Evolutionary conservation across 2,113 vertebrate species (phyloP).

Genomic region (Labrus mixtus): DNA sequence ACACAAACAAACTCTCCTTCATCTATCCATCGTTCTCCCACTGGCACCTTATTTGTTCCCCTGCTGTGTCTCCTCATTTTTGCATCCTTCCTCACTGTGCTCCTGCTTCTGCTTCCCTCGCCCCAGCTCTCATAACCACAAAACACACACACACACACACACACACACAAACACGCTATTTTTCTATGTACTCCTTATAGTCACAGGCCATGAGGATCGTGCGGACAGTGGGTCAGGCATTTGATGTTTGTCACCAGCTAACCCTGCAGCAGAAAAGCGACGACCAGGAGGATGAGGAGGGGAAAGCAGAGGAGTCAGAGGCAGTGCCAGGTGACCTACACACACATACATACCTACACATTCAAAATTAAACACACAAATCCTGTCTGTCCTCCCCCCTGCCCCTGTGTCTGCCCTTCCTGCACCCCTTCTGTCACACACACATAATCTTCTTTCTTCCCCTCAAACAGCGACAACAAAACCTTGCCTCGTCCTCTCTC

Average conservation of each 20-base stretch:
- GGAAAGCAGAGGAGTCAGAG: conserved; percentile 80
- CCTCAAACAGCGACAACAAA: background rate
- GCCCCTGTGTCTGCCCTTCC: background rate
- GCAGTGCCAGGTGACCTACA: conserved; percentile 84
- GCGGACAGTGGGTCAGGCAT: conserved; percentile 94
- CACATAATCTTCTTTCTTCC: conserved; percentile 17
- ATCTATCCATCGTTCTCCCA: background rate
- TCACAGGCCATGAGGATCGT: conserved; percentile 98
- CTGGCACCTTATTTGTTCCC: conserved; percentile 26
- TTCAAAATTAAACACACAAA: conserved; percentile 23
- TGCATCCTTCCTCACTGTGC: conserved; percentile 25
- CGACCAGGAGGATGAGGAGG: conserved; percentile 87
- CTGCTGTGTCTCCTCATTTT: conserved; percentile 39
- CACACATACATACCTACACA: background rate
- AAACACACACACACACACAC: conserved; percentile 17
- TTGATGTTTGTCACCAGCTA: conserved; percentile 97
- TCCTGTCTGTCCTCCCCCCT: background rate
- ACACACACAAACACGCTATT: background rate
- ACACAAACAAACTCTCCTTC: background rate
- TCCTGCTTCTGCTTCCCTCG: conserved; percentile 11
- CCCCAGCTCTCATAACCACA: background rate
- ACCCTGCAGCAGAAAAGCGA: conserved; percentile 84
- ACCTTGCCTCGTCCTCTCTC: background rate
- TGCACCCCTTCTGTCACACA: conserved; percentile 8
- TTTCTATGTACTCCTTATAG: conserved; percentile 72